Evolutionary conservation across 2,797 vertebrate species (phyloP), one percentile per base, ranked within the genome.

Genomic region (Coregonus suidteri): DNA sequence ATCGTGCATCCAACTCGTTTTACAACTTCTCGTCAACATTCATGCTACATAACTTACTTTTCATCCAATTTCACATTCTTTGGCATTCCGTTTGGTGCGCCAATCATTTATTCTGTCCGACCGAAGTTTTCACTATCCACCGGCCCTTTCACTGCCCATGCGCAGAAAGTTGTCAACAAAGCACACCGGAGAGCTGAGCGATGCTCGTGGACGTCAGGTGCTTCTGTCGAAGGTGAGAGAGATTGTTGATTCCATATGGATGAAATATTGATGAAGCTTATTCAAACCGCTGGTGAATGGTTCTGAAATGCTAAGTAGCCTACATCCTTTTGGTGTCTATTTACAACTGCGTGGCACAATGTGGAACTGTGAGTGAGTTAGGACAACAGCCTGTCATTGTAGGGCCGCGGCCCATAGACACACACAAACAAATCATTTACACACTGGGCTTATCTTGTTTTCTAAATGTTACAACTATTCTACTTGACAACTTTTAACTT

Each of bases 141-240:
- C 20, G 62, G 68, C 56, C 20, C 2, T 35, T 41, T 66, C 59
- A 16, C 11, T 30, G 76, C 76, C 53, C 80, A 75, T 81, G 76
- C 80, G 80, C 80, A 80, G 35, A 65, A 66, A 76, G 31, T 65
- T 62, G n/a, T 69, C 18, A 59, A 66, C 74, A 65, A 20, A 62
- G 59, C 70, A 59, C 54, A 56, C 51, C 64, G 3, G 64, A 66
- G 30, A 14, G 64, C 64, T 4, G 64, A 30, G 64, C 30, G 25
- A 66, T 14, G 64, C 20, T 66, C 30, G 25, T 13, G 30, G 14
- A 34, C 64, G 64, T 65, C 62, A 65, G 9, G 62, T 35, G 66
- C 31, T 68, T 34, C 66, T 15, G 66, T 68, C 4, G n/a, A 25
- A 7, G 5, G 59, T 3, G n/a, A 64, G 59, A 64, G 7, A 30